Evolutionary conservation across 1,140 invertebrate genomes (phyloP).

Genomic region (Agraylea sexmaculata): DNA sequence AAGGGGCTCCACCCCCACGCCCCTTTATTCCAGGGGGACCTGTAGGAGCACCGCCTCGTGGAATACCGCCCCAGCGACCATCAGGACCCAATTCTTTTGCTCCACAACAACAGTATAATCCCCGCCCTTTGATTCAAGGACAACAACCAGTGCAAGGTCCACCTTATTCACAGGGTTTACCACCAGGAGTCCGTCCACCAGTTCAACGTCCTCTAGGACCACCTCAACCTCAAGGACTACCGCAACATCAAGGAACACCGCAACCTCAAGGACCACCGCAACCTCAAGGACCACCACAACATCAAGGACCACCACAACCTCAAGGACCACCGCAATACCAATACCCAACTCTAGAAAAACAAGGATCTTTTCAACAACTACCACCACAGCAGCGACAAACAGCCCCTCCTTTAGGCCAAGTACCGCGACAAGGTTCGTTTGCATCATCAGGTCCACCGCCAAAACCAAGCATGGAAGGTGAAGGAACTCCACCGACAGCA

Average conservation of each 20-base stretch:
- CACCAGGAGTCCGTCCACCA: slow-evolving; percentile 26
- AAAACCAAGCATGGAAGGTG: slow-evolving; percentile 13
- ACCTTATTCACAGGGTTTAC: slow-evolving; percentile 25
- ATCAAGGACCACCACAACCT: slow-evolving; percentile 20
- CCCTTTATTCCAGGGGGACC: slow-evolving; percentile 19
- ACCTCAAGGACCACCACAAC: slow-evolving; percentile 20
- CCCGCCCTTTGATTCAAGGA: slow-evolving; percentile 26
- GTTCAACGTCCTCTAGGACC: slow-evolving; percentile 22
- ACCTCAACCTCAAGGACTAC: slow-evolving; percentile 22
- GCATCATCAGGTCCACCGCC: slow-evolving; percentile 23
- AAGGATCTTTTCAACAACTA: slow-evolving; percentile 14
- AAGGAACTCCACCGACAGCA: slow-evolving; percentile 22
- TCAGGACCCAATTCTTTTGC: slow-evolving; percentile 28
- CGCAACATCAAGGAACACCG: slow-evolving; percentile 16
- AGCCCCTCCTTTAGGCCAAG: slow-evolving; percentile 22
- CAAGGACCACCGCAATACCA: slow-evolving; percentile 17
- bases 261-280: slow-evolving; percentile 6
- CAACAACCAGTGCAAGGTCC: slow-evolving; percentile 26
- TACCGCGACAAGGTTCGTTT: slow-evolving; percentile 34
- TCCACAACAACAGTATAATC: slow-evolving; percentile 27
- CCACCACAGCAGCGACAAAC: slow-evolving; percentile 15
- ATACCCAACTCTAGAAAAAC: slow-evolving; percentile 11
- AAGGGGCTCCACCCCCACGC: slow-evolving; percentile 20
- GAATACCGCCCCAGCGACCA: slow-evolving; percentile 22
- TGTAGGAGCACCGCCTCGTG: slow-evolving; percentile 18